Conservation (phyloP, 2,888 invertebrate genomes). For the Taphrorychus bicolor region DNA sequence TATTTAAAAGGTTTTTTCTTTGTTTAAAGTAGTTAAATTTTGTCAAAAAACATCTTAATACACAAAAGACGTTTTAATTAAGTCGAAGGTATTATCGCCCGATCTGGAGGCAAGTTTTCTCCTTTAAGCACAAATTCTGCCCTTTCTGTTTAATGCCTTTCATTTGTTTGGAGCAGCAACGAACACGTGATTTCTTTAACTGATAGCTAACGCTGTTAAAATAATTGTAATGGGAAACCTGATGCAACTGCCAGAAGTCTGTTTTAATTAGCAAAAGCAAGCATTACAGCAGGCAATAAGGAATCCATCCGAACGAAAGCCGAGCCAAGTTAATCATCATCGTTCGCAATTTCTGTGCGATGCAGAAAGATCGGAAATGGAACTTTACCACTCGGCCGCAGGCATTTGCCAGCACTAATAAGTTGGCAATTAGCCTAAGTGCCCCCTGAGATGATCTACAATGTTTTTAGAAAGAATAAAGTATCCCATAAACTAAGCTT, state of each 20-base stretch:
- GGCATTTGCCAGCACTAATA: slow-evolving; percentile 18
- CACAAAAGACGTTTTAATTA: slow-evolving; percentile 12
- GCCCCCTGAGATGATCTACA: neutral
- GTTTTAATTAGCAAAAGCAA: neutral
- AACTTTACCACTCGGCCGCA: slow-evolving; percentile 24
- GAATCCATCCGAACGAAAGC: neutral
- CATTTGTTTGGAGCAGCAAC: no score
- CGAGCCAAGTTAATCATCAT: slow-evolving; percentile 10
- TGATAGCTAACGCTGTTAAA: neutral
- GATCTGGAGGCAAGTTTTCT: neutral
- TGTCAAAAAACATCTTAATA: neutral
- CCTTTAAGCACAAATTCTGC: slow-evolving; percentile 6
- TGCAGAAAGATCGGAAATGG: slow-evolving; percentile 20
- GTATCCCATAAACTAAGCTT: neutral
- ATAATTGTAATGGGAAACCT: neutral
- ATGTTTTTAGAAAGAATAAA: neutral
- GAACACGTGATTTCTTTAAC: no score
- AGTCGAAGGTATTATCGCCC: neutral
- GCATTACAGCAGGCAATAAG: neutral
- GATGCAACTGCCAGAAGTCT: neutral
- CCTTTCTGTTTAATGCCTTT: neutral
- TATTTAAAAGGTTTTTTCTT: no score
- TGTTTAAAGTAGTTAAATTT: slow-evolving; percentile 1
- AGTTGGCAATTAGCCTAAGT: slow-evolving; percentile 35
- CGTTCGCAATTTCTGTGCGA: slow-evolving; percentile 3